Evolutionary conservation across 2,797 vertebrate species (phyloP), one percentile per base, ranked within the genome.

Genomic region (Chanos chanos): DNA sequence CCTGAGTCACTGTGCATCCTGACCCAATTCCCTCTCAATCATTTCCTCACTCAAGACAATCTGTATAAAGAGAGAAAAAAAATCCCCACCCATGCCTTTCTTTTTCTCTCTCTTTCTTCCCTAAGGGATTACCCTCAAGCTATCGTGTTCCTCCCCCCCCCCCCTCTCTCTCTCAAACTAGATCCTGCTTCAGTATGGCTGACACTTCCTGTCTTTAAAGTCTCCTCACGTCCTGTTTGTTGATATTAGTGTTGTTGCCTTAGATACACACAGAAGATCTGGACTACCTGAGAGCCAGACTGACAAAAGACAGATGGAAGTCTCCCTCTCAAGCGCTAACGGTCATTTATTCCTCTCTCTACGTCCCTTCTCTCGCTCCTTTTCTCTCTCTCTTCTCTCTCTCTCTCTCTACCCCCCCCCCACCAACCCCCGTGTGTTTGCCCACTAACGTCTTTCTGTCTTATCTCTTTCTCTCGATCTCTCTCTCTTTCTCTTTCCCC

Each of bases 231-330:
- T 36, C 37, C 34, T 45, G 7, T 3, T 22, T 15, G 27, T 31
- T 9, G 25, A 48, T 4, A 27, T 44, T 33, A 27, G 59, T 44
- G 30, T 4, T 27, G 48, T 58, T 53, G 48, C 34, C 40, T 5
- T 22, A 27, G 39, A 30, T n/a, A n/a, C n/a, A 47, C 54, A 41
- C 19, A n/a, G 13, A 39, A 30, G 50, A 31, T 63, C 15, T 4
- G 34, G 31, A 49, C 53, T 45, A 57, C 15, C 43, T 52, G 52
- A 57, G 52, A 62, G 59, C 63, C 66, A 40, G 43, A 4, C 6
- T 34, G 64, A 67, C 8, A 18, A 54, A 48, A 61, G 28, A 59
- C 60, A 63, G 51, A 56, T n/a, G n/a, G n/a, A n/a, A n/a, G n/a
- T n/a, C n/a, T n/a, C n/a, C n/a, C 30, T n/a, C 7, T 21, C 10